A percentile compares a stretch with the other conserved stretches of the same genome.
These are phyloP conservation scores for Poeciliopsis paucimaculata DNA, from an alignment of 2,797 vertebrate genomes.

Conservation along the genomic window DNA sequence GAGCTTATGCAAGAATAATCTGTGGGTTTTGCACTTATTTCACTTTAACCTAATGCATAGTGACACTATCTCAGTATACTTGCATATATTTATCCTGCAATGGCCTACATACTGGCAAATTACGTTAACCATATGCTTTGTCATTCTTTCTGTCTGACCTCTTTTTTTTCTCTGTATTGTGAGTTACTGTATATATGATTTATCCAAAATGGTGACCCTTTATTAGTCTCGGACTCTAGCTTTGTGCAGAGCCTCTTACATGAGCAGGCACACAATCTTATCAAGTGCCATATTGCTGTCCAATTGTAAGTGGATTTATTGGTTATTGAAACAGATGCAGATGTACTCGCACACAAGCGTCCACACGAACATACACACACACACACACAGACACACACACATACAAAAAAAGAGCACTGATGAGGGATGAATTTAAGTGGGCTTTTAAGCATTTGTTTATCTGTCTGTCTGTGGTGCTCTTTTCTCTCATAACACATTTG, in stretches of 20 bases:
- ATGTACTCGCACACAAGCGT: neutral
- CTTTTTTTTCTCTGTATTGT: constrained; percentile 25
- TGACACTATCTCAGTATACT: constrained; percentile 46
- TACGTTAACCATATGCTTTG: constrained; percentile 16
- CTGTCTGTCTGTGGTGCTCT: constrained; percentile 4
- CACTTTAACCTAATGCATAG: constrained; percentile 43
- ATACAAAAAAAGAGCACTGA: neutral
- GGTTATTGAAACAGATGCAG: constrained; percentile 46
- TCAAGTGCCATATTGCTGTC: constrained; percentile 18
- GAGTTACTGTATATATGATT: constrained; percentile 17
- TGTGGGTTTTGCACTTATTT: constrained; percentile 29
- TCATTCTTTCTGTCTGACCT: neutral
- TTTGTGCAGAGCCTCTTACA: constrained; percentile 35
- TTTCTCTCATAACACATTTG: constrained; percentile 30
- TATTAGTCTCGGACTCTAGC: constrained; percentile 36
- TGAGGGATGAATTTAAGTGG: constrained; percentile 38
- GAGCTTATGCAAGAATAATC: constrained; percentile 32
- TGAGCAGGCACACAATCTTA: constrained; percentile 2
- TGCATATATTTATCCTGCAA: constrained; percentile 30
- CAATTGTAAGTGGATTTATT: constrained; percentile 46
- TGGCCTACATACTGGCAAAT: constrained; percentile 32
- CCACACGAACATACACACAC: neutral
- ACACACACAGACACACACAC: neutral
- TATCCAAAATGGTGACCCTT: constrained; percentile 44
- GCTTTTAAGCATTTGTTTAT: constrained; percentile 50